Evolutionary conservation across 2,113 vertebrate genomes (phyloP).

Genomic region (Saimiri boliviensis): DNA sequence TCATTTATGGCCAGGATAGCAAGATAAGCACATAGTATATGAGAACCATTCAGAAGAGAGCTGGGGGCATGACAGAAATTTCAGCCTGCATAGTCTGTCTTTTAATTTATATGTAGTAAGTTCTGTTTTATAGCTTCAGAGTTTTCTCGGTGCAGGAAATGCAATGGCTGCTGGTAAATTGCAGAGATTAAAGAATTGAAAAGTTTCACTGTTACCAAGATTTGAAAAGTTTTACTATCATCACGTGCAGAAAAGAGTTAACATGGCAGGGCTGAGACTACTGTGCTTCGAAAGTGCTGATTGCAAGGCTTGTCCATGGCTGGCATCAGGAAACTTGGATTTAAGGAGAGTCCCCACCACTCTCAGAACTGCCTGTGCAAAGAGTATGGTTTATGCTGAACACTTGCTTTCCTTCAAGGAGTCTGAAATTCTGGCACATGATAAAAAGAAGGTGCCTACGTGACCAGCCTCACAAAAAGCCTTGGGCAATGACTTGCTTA

Average conservation of each 20-base stretch:
- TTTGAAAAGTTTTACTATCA: background rate
- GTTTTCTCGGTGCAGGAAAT: background rate
- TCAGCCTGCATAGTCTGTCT: background rate
- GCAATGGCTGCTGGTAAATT: background rate
- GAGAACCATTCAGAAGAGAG: background rate
- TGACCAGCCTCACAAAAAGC: background rate
- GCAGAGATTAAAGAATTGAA: background rate
- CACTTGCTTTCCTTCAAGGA: background rate
- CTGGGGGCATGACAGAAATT: background rate
- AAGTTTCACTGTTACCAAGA: background rate
- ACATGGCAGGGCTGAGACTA: background rate
- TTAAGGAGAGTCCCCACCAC: background rate
- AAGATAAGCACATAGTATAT: background rate
- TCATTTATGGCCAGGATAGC: background rate
- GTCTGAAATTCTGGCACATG: background rate
- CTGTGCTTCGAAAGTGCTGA: background rate
- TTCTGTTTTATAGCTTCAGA: slow-evolving; percentile 32
- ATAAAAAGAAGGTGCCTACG: background rate
- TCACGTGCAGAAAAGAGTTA: background rate
- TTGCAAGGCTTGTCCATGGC: background rate
- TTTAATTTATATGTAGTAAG: background rate
- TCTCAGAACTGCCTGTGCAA: background rate
- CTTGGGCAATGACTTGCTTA: background rate
- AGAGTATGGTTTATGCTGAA: background rate
- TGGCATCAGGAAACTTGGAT: background rate